Percentiles rank a stretch among this genome's conserved stretches.
Evolutionary conservation across 1,140 invertebrate species (phyloP).

Genomic region (Apolygus lucorum): DNA sequence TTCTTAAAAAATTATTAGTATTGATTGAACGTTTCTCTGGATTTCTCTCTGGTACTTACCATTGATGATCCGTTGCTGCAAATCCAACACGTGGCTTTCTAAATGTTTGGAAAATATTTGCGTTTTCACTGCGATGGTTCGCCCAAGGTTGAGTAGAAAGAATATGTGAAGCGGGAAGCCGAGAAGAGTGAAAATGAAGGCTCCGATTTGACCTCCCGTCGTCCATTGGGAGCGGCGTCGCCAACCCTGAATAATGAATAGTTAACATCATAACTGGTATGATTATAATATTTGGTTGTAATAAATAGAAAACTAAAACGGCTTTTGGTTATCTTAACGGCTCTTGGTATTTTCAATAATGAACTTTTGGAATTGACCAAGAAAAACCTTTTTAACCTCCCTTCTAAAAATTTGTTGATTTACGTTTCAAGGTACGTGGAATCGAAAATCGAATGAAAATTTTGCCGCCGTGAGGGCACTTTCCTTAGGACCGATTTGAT

Average conservation of each 20-base stretch:
- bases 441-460: too few relatives aligned
- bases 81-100: constrained; percentile 34
- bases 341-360: too few relatives aligned
- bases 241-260: constrained; percentile 44
- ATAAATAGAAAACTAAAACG: too few relatives aligned
- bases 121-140: constrained; percentile 45
- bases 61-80: constrained; percentile 30
- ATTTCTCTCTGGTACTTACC: constrained; percentile 21
- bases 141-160: constrained; percentile 52
- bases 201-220: constrained; percentile 46
- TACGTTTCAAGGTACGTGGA: too few relatives aligned
- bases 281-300: too few relatives aligned
- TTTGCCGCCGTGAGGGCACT: too few relatives aligned
- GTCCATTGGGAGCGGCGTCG: constrained; percentile 52
- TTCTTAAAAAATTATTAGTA: not conserved
- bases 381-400: too few relatives aligned
- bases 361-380: too few relatives aligned
- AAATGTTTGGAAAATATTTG: constrained; percentile 40
- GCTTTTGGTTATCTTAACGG: too few relatives aligned
- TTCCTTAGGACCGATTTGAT: too few relatives aligned
- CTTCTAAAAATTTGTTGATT: too few relatives aligned
- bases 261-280: too few relatives aligned
- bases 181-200: constrained; percentile 48
- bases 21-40: not conserved
- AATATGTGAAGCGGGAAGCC: constrained; percentile 53